These are phyloP conservation scores for Epizoanthus ramosus DNA, from an alignment of 92 coral and sea anemone species.

Conservation along the genomic window DNA sequence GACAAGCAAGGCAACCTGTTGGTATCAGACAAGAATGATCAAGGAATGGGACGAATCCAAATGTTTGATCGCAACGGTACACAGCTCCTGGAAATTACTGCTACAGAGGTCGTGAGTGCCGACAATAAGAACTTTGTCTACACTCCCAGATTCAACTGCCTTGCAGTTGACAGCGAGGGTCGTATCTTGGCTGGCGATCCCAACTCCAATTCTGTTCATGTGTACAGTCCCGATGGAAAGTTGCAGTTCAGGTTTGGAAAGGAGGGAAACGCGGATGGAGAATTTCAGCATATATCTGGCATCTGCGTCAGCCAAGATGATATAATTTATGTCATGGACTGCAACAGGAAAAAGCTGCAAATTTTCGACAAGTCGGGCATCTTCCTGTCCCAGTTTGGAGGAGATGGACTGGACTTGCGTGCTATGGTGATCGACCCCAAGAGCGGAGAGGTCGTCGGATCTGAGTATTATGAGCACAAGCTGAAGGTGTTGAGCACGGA, in stretches of 20 bases:
- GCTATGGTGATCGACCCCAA: constrained; percentile 61
- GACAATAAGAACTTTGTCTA: constrained; percentile 32
- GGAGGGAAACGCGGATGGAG: constrained; percentile 63
- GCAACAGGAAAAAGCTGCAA: constrained; percentile 45
- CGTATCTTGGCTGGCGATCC: constrained; percentile 64
- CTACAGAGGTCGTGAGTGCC: constrained; percentile 16
- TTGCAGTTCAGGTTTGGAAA: constrained; percentile 68
- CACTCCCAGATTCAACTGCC: constrained; percentile 42
- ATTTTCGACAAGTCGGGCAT: constrained; percentile 69
- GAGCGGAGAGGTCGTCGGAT: constrained; percentile 60
- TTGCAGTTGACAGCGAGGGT: constrained; percentile 63
- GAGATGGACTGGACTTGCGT: constrained; percentile 52
- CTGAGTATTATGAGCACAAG: constrained; percentile 66
- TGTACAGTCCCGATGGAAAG: constrained; percentile 63
- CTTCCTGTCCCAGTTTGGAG: constrained; percentile 60
- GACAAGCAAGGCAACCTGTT: constrained; percentile 75
- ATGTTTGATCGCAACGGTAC: constrained; percentile 82
- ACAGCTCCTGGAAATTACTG: constrained; percentile 52
- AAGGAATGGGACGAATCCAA: constrained; percentile 70
- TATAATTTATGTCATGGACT: constrained; percentile 68
- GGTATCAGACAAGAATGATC: constrained; percentile 65
- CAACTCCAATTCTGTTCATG: constrained; percentile 47
- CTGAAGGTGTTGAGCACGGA: constrained; percentile 66
- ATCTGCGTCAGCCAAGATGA: constrained; percentile 51
- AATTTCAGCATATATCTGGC: constrained; percentile 46